Evolutionary conservation across 1,140 invertebrate species (phyloP), one percentile per base, ranked within the genome.

Genomic region (Zaprionus davidi): DNA sequence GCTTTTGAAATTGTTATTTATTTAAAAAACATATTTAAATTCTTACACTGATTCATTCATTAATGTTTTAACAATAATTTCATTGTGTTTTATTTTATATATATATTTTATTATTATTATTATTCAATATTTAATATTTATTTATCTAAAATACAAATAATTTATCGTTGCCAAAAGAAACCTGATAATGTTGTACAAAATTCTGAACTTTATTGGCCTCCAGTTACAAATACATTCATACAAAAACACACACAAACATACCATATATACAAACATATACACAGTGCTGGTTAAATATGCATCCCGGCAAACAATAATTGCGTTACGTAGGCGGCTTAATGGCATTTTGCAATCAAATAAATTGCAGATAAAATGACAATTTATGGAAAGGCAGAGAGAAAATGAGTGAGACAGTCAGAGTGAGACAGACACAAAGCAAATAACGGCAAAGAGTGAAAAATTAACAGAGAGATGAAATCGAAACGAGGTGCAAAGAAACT

Each of bases 291-390:
- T 28, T 20, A 15, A 28, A 58, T 72, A 38, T 58, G n/a, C 26
- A 53, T 26, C 11, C 7, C 11, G 64, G 13, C n/a, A 28, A 11
- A 31, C 60, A 71, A 62, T 64, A 75, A 75, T 59, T 70, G 65
- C 53, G 12, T 17, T 62, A 58, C 63, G 63, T 60, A 56, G 36
- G 41, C 17, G 46, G 64, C 77, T 76, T 76, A 76, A 76, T 55
- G 64, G 69, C 65, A 68, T 73, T 78, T 74, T 51, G 64, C 70
- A 73, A 78, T 80, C 67, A 77, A 78, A 77, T 80, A 70, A 79
- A 79, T 79, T 75, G 72, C 71, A 75, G 59, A 71, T 71, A 64
- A 80, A 72, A 67, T 66, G n/a, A 63, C 57, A 76, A 67, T 72
- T 76, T 66, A 72, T 62, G 20, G 44, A 17, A 26, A 55, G 3